These are phyloP conservation scores for Colossoma macropomum DNA, from an alignment of 2,113 vertebrate genomes.

Conservation along the genomic window DNA sequence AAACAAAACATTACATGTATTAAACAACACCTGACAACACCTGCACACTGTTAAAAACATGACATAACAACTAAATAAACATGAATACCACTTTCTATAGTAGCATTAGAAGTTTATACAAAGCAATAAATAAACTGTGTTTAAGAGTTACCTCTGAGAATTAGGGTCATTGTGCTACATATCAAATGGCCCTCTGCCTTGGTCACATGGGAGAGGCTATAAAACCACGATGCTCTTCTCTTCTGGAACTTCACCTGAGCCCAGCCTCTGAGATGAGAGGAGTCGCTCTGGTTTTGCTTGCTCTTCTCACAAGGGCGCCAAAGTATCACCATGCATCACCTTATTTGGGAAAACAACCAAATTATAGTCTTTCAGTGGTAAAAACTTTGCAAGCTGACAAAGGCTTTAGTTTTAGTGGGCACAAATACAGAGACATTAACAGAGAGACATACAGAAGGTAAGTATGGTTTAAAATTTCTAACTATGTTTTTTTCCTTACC, in stretches of 20 bases:
- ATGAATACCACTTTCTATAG: not conserved
- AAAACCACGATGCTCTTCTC: constrained; percentile 59
- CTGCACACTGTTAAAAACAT: no score
- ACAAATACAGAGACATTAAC: constrained; percentile 46
- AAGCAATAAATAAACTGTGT: not conserved
- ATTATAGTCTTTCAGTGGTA: constrained; percentile 22
- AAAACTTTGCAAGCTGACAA: constrained; percentile 18
- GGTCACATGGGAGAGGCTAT: constrained; percentile 63
- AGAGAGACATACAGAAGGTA: constrained; percentile 59
- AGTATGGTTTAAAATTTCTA: constrained; percentile 57
- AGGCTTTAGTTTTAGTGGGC: constrained; percentile 33
- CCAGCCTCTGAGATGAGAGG: constrained; percentile 74
- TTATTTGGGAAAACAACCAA: constrained; percentile 35
- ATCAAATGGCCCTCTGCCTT: constrained; percentile 54
- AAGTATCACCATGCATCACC: constrained; percentile 50
- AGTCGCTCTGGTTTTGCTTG: constrained; percentile 63
- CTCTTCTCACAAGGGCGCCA: constrained; percentile 67
- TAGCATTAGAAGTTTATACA: no score
- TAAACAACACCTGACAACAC: no score
- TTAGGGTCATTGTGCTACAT: constrained; percentile 45
- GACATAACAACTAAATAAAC: not conserved
- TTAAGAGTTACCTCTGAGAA: constrained; percentile 57
- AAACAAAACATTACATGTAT: no score
- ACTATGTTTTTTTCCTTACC: not conserved
- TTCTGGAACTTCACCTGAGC: constrained; percentile 57